These are phyloP conservation scores for Coenobita brevimanus DNA, from an alignment of 1,140 invertebrate genomes.

Conservation along the genomic window DNA sequence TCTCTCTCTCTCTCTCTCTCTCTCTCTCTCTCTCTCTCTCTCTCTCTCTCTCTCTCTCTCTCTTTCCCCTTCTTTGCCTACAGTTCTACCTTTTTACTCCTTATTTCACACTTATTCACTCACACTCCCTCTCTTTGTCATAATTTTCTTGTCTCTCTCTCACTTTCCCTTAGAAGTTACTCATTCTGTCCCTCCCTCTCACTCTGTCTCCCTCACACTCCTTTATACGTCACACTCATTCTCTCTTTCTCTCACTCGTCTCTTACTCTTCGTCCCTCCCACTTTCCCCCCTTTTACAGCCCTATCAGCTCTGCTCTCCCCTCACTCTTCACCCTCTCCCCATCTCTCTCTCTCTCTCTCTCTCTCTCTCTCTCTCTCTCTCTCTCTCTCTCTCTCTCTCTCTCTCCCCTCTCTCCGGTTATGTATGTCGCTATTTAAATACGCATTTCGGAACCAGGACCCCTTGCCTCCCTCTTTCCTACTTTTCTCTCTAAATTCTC, in stretches of 20 bases:
- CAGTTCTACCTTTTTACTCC: background rate
- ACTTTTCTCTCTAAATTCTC: constrained; percentile 31
- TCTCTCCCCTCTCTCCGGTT: constrained; percentile 52
- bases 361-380: constrained; percentile 17
- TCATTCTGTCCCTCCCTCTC: background rate
- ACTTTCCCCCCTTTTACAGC: no score
- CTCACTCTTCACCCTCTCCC: background rate
- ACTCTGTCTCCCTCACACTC: background rate
- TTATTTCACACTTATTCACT: background rate
- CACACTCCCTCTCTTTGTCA: background rate
- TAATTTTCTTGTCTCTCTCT: background rate
- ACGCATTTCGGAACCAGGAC: constrained; percentile 59
- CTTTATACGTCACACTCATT: background rate
- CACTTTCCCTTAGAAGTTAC: background rate
- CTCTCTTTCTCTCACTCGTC: background rate
- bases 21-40: constrained; percentile 1
- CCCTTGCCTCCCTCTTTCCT: constrained; percentile 16
- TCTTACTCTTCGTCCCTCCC: background rate
- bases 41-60: background rate
- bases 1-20: background rate
- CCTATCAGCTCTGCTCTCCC: no score
- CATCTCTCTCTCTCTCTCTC: constrained; percentile 26
- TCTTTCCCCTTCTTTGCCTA: background rate
- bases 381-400: constrained; percentile 17
- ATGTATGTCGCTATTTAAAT: constrained; percentile 64